Evolutionary conservation across 2,888 invertebrate genomes (phyloP).

Genomic region (Volucella inflata): DNA sequence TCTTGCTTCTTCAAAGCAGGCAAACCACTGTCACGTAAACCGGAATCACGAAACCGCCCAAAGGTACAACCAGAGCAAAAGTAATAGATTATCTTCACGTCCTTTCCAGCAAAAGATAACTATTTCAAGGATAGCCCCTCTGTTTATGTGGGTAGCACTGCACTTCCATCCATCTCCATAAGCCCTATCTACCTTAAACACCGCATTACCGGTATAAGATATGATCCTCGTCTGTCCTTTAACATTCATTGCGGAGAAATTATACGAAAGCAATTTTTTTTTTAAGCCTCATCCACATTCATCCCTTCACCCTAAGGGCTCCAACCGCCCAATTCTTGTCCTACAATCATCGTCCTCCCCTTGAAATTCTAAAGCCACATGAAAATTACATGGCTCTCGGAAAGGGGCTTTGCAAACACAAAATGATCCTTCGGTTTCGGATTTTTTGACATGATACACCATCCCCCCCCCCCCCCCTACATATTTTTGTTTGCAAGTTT

Average conservation of each 20-base stretch:
- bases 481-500: not conserved
- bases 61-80: slow-evolving; percentile 27
- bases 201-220: slow-evolving; percentile 71
- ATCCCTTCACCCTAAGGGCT: slow-evolving; percentile 43
- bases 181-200: slow-evolving; percentile 68
- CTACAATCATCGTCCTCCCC: slow-evolving; percentile 60
- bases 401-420: slow-evolving; percentile 62
- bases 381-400: slow-evolving; percentile 73
- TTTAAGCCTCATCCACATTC: not conserved
- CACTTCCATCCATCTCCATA: slow-evolving; percentile 63
- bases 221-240: slow-evolving; percentile 51
- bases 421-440: slow-evolving; percentile 65
- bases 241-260: slow-evolving; percentile 69
- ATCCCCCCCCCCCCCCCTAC: slow-evolving; percentile 26
- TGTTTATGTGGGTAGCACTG: slow-evolving; percentile 21
- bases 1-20: no score
- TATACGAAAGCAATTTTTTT: slow-evolving; percentile 32
- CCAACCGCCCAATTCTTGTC: slow-evolving; percentile 26
- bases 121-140: slow-evolving; percentile 42
- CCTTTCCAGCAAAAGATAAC: slow-evolving; percentile 34
- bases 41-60: not conserved
- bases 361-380: slow-evolving; percentile 71
- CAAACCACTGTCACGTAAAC: slow-evolving; percentile 2
- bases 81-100: slow-evolving; percentile 54
- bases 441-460: slow-evolving; percentile 69